Conservation (phyloP, 1,140 invertebrate species). For the Ceratina australensis region DNA sequence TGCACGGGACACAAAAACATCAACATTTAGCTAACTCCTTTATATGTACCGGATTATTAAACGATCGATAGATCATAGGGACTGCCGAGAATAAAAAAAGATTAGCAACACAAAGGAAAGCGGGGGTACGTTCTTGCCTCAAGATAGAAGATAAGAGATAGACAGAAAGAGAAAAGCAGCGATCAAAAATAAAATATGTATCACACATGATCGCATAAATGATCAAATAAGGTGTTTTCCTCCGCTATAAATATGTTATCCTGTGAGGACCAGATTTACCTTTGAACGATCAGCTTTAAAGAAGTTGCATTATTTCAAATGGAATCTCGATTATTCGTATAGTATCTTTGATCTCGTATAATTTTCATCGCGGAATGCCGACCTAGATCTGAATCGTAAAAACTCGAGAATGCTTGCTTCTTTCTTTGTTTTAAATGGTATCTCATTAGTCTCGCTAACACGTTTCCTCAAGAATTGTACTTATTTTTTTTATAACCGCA, state of each 20-base stretch:
- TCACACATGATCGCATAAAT: background rate
- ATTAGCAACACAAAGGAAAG: constrained; percentile 54
- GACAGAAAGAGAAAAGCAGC: constrained; percentile 18
- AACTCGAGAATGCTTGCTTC: too few relatives aligned
- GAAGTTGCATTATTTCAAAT: background rate
- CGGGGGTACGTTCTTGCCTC: constrained; percentile 30
- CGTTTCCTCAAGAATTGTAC: too few relatives aligned
- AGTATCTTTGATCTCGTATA: background rate
- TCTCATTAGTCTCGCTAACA: constrained; percentile 21
- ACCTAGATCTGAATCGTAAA: constrained; percentile 5
- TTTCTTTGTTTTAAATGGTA: background rate
- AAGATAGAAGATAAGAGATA: background rate
- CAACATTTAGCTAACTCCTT: constrained; percentile 75
- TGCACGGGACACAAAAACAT: constrained; percentile 79
- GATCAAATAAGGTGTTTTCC: background rate
- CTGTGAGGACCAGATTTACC: background rate
- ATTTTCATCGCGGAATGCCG: background rate
- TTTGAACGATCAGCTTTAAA: background rate
- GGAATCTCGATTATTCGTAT: constrained; percentile 14
- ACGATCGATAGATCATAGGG: constrained; percentile 40
- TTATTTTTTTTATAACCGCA: too few relatives aligned
- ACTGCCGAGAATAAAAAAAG: constrained; percentile 56
- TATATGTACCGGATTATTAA: constrained; percentile 50
- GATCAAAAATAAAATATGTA: constrained; percentile 9
- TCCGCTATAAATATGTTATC: background rate